These are phyloP conservation scores for Sphaeramia orbicularis DNA, from an alignment of 2,797 vertebrate species.

Conservation along the genomic window DNA sequence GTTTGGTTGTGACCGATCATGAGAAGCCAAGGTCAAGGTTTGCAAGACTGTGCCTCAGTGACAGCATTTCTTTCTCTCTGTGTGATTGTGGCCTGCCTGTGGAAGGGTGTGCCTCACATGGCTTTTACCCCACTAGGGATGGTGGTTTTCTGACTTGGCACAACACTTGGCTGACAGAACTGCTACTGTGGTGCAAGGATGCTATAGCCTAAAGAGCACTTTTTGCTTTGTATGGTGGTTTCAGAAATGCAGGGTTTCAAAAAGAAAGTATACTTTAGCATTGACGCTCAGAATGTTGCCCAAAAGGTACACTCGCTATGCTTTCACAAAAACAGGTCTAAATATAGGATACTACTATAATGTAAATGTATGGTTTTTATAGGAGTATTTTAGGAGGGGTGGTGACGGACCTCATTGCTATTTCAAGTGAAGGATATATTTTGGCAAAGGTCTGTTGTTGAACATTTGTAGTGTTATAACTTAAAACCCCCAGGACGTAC, in stretches of 20 bases:
- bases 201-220: conserved; percentile 58
- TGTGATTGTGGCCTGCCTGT: conserved; percentile 69
- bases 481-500: conserved; percentile 42
- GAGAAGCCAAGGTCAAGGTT: conserved; percentile 55
- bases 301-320: conserved; percentile 42
- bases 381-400: conserved; percentile 10
- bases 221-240: conserved; percentile 65
- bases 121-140: conserved; percentile 64
- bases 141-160: conserved; percentile 79
- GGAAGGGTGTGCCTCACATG: conserved; percentile 77
- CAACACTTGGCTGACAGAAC: conserved; percentile 75
- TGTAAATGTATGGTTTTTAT: conserved; percentile 40
- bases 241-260: conserved; percentile 69
- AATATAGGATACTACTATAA: conserved; percentile 45
- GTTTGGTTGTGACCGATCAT: conserved; percentile 33
- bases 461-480: conserved; percentile 37
- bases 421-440: conserved; percentile 9
- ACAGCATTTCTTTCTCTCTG: conserved; percentile 52
- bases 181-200: conserved; percentile 70
- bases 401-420: conserved; percentile 7
- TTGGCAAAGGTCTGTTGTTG: neutral
- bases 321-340: conserved; percentile 43
- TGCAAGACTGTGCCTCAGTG: conserved; percentile 47
- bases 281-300: conserved; percentile 43
- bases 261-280: conserved; percentile 57